Base-by-base conservation (phyloP, 2,113 vertebrate species). In the Semnornis frantzii region DNA sequence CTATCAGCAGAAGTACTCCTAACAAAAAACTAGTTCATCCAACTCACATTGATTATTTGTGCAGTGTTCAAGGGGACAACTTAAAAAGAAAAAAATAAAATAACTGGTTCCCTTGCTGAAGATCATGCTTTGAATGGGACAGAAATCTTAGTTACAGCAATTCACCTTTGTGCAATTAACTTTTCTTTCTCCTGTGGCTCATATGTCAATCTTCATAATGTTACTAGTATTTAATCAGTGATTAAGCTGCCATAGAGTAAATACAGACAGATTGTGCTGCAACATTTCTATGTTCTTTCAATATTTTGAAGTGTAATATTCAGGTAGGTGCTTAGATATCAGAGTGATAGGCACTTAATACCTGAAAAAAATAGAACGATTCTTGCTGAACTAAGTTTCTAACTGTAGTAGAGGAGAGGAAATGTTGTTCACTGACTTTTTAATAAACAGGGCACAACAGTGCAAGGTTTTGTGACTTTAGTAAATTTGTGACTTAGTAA, bases 321-420 rank as follows among this genome's bases (percentile, higher is more conserved):
- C 88, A 92, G 82, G 82, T 92, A 93, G 85, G 85, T 94, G 65
- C 87, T 90, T 87, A 94, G 91, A 90, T 97, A 94, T 94, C 93
- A 95, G 94, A 90, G 73, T 96, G 96, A 96, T 88, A 96, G 96
- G 84, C 96, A 92, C 60, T 94, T 94, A 96, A 92, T 92, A 95
- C 70, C 85, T 94, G 91, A 82, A 95, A 92, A 90, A 96, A 95
- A 95, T 88, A 91, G 82, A 94, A 88, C 27, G 27, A 92, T 83
- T 92, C 82, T 83, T 83, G 27, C 64, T 88, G 64, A 90, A 84
- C 88, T 90, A 91, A 85, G 39, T 42, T 44, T 70, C 44, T 94
- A 37, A 39, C 37, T 78, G 65, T 21, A 88, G 52, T 65, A 0
- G 69, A 83, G 37, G 52, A 80, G 70, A 84, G 42, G 33, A 85